phyloP scores from a whole-genome alignment of 2,797 vertebrate species.

The Pygocentrus nattereri region DNA sequence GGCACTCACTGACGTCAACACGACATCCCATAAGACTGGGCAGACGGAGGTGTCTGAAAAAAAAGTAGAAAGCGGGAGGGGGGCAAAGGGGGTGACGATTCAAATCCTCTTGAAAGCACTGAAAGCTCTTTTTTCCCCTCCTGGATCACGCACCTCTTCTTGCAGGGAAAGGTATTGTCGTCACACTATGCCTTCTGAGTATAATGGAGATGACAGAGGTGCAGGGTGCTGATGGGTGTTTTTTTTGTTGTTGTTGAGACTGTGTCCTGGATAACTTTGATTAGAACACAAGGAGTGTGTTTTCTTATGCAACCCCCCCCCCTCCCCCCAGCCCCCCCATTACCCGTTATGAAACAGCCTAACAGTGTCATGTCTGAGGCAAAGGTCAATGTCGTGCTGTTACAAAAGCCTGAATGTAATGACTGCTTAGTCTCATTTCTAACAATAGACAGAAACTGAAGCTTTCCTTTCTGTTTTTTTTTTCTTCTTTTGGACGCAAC shows the following conservation, averaged over 20 bases:
- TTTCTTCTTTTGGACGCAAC: not conserved
- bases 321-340: not conserved
- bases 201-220: slow-evolving; percentile 15
- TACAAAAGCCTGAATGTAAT: slow-evolving; percentile 25
- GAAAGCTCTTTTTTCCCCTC: slow-evolving; percentile 6
- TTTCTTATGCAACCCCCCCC: slow-evolving; percentile 14
- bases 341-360: slow-evolving; percentile 44
- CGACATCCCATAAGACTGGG: slow-evolving; percentile 39
- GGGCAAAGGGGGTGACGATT: slow-evolving; percentile 27
- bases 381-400: slow-evolving; percentile 37
- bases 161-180: slow-evolving; percentile 14
- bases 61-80: slow-evolving; percentile 12
- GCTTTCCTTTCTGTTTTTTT: not conserved
- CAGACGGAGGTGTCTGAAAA: slow-evolving; percentile 41
- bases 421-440: not conserved
- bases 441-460: slow-evolving; percentile 17
- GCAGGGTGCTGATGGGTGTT: not conserved
- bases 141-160: slow-evolving; percentile 11
- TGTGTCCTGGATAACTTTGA: slow-evolving; percentile 19
- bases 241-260: not conserved
- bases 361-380: slow-evolving; percentile 10
- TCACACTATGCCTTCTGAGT: not conserved
- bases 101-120: slow-evolving; percentile 23
- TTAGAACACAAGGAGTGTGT: slow-evolving; percentile 19
- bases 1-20: slow-evolving; percentile 51